Percentiles rank a stretch among this genome's conserved stretches.
Evolutionary conservation across 2,797 vertebrate genomes (phyloP).

Genomic region (Catostomus latipinnis): DNA sequence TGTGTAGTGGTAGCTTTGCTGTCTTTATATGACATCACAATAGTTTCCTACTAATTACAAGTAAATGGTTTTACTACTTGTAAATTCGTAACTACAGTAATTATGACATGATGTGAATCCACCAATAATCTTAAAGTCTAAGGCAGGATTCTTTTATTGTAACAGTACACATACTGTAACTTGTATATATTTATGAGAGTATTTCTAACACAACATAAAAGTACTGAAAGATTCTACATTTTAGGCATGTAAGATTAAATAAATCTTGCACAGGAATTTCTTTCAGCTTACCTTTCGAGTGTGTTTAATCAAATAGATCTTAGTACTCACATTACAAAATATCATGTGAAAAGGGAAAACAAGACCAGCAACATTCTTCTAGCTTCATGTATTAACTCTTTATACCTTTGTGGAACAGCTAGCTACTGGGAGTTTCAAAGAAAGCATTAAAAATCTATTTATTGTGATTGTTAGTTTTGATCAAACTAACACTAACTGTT

Average conservation of each 20-base stretch:
- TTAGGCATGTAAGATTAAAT: slow-evolving; percentile 5
- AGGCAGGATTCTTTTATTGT: too few species aligned
- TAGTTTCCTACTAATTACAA: too few species aligned
- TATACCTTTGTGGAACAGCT: not conserved
- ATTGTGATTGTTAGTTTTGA: not conserved
- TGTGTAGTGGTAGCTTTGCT: too few species aligned
- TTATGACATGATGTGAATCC: too few species aligned
- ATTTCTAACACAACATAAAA: not conserved
- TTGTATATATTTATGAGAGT: not conserved
- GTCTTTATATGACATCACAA: too few species aligned
- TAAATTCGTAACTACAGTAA: too few species aligned
- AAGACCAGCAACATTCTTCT: slow-evolving; percentile 10
- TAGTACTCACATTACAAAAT: slow-evolving; percentile 23
- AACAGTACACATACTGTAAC: too few species aligned
- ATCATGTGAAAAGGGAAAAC: not conserved
- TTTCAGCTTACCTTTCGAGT: slow-evolving; percentile 6
- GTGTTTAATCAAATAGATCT: slow-evolving; percentile 22
- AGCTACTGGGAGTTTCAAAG: not conserved
- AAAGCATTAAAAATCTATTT: not conserved
- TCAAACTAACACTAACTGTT: not conserved
- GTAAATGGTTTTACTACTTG: too few species aligned
- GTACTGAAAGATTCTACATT: not conserved
- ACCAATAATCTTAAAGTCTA: too few species aligned
- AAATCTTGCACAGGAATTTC: not conserved
- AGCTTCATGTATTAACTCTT: not conserved